Conservation (phyloP, 2,797 vertebrate genomes). For the Glossophaga mutica region DNA sequence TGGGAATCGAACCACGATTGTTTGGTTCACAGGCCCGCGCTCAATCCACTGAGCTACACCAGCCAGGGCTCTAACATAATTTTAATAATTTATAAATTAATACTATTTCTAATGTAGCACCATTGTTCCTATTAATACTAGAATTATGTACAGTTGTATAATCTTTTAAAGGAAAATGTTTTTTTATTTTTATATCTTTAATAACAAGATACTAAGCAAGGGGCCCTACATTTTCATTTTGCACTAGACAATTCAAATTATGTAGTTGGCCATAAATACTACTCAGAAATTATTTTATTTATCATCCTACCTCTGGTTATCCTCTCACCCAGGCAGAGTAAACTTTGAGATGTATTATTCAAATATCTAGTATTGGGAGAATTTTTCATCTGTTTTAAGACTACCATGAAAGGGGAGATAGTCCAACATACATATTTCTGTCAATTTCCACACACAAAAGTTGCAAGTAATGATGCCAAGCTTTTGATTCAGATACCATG, state of each 20-base stretch:
- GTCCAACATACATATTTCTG: not conserved
- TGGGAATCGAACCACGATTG: too few species aligned
- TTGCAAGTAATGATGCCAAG: not conserved
- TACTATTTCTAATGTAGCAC: not conserved
- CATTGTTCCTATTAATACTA: not conserved
- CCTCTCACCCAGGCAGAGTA: not conserved
- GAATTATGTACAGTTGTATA: not conserved
- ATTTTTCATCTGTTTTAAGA: not conserved
- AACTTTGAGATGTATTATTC: not conserved
- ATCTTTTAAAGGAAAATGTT: not conserved
- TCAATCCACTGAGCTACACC: too few species aligned
- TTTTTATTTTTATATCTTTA: not conserved
- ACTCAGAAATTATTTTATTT: not conserved
- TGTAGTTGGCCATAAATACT: not conserved
- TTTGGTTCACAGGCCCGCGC: too few species aligned
- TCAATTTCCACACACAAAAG: not conserved
- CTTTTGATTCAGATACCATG: not conserved
- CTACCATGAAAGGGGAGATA: not conserved
- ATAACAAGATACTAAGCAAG: not conserved
- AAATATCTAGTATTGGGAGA: not conserved
- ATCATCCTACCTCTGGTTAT: not conserved
- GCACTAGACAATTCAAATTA: not conserved
- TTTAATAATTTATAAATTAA: not conserved
- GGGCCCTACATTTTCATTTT: not conserved
- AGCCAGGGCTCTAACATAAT: not conserved